Percentiles rank a stretch among this genome's conserved stretches.
Evolutionary conservation across 2,113 vertebrate genomes (phyloP).

Genomic region (Mastomys natalensis): DNA sequence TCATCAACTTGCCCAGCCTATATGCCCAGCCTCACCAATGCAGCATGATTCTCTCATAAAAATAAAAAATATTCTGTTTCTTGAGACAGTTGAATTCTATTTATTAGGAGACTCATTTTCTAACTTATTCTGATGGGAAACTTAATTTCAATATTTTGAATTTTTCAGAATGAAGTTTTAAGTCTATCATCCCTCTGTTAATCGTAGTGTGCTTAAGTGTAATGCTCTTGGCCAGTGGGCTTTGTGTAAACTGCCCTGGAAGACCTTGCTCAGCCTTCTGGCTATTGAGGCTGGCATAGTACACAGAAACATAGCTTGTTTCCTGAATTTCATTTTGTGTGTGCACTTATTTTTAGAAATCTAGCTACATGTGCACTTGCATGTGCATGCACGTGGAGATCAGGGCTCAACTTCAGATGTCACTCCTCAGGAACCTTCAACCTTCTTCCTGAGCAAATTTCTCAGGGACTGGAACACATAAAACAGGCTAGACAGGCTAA

Average conservation of each 20-base stretch:
- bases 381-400: not conserved
- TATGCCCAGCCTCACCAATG: not conserved
- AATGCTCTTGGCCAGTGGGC: not conserved
- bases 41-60: not conserved
- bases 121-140: not conserved
- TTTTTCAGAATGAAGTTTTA: not conserved
- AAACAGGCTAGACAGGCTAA: not conserved
- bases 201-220: not conserved
- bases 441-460: not conserved
- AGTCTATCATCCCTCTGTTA: not conserved
- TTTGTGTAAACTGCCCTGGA: not conserved
- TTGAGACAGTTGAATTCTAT: not conserved
- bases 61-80: not conserved
- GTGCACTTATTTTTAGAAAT: not conserved
- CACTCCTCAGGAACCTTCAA: not conserved
- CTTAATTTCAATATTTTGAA: not conserved
- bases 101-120: conserved; percentile 7
- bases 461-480: not conserved
- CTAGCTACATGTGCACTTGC: not conserved
- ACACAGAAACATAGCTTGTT: not conserved
- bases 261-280: not conserved
- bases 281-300: not conserved
- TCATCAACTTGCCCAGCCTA: too few relatives aligned
- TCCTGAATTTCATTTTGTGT: not conserved
- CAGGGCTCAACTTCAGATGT: not conserved